Evolutionary conservation across 2,113 vertebrate species (phyloP).

Genomic region (Arizona elegans): DNA sequence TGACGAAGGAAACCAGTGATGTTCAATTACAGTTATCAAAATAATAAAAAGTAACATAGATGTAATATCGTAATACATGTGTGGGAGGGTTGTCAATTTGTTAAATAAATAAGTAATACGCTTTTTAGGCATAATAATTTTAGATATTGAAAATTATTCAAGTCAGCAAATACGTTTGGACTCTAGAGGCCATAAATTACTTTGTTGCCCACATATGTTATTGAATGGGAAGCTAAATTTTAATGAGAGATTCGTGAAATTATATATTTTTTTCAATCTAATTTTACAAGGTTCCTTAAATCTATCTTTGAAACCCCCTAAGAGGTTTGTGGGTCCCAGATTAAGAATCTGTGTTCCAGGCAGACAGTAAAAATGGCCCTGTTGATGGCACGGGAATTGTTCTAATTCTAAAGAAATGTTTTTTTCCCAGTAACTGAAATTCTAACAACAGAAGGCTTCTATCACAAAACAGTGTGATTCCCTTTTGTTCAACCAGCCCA

Average conservation of each 20-base stretch:
- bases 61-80: background rate
- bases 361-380: background rate
- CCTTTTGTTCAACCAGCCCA: background rate
- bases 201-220: background rate
- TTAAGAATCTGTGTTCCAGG: background rate
- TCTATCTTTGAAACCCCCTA: background rate
- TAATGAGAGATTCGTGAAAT: background rate
- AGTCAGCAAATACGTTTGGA: background rate
- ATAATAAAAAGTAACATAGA: background rate
- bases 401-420: background rate
- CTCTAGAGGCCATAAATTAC: background rate
- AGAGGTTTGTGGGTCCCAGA: background rate
- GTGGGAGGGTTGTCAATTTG: background rate
- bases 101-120: background rate
- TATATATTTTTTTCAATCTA: background rate
- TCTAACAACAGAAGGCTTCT: background rate
- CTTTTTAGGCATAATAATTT: background rate
- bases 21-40: background rate
- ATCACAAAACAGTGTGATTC: background rate
- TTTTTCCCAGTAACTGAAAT: background rate
- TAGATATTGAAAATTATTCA: background rate
- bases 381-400: background rate
- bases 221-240: background rate
- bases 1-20: background rate
- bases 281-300: background rate